Evolutionary conservation across 1,140 invertebrate species (phyloP).

Genomic region (Globodera ellingtonae): DNA sequence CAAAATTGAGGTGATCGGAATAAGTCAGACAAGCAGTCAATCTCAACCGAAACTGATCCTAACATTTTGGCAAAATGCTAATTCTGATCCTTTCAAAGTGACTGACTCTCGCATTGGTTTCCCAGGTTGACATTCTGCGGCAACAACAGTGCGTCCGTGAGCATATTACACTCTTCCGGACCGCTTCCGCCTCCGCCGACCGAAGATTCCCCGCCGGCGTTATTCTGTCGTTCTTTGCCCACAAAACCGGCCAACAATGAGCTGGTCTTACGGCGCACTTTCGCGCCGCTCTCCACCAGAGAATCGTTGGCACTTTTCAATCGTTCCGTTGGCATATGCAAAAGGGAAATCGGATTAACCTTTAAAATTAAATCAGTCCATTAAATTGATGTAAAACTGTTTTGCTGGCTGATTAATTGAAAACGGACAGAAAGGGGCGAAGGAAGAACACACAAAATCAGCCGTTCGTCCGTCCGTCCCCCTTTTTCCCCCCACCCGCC

Average conservation of each 20-base stretch:
- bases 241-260: background rate
- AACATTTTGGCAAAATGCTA: too few species aligned
- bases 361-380: background rate
- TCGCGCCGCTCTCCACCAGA: background rate
- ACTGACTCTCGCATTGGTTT: constrained; percentile 39
- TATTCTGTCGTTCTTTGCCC: background rate
- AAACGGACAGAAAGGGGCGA: background rate
- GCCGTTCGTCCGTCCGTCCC: background rate
- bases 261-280: background rate
- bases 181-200: background rate
- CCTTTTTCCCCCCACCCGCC: too few species aligned
- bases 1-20: too few species aligned
- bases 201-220: background rate
- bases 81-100: background rate
- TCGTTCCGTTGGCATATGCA: background rate
- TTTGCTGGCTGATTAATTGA: background rate
- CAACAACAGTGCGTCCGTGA: constrained; percentile 39
- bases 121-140: constrained; percentile 43
- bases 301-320: background rate
- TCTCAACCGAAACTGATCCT: too few species aligned
- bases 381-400: background rate
- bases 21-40: too few species aligned
- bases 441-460: too few species aligned
- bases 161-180: constrained; percentile 16
- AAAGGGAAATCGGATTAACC: background rate